phyloP scores from a whole-genome alignment of 2,113 vertebrate species.

The Pagrus major region DNA sequence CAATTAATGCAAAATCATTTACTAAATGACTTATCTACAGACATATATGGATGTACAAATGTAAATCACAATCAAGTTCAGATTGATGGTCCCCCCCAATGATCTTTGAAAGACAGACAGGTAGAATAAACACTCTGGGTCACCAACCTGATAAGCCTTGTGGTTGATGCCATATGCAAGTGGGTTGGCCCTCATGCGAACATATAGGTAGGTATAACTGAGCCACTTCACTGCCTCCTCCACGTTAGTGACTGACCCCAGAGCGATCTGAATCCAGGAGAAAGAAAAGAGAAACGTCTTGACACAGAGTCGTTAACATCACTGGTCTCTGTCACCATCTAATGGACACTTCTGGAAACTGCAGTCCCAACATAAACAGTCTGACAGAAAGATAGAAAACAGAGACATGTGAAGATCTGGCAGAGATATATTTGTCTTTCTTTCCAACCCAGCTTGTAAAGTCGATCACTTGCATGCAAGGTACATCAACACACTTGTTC shows the following conservation, averaged over 20 bases:
- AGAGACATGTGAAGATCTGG: not conserved
- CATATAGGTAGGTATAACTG: conserved; percentile 98
- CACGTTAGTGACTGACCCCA: conserved; percentile 97
- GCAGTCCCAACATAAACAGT: not conserved
- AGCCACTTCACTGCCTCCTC: conserved; percentile 99
- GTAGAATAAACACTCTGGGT: not conserved
- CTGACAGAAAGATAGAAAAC: too few relatives aligned
- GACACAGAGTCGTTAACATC: not conserved
- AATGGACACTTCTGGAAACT: conserved; percentile 36
- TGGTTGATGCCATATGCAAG: conserved; percentile 97
- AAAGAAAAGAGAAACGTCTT: not conserved
- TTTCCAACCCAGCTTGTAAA: not conserved
- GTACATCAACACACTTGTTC: not conserved
- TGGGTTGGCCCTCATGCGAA: conserved; percentile 98
- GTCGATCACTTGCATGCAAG: not conserved
- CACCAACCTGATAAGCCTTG: conserved; percentile 92
- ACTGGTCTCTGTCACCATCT: conserved; percentile 68
- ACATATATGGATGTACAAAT: not conserved
- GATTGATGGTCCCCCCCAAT: too few relatives aligned
- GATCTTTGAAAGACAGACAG: not conserved
- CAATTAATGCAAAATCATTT: not conserved
- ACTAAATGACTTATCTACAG: not conserved
- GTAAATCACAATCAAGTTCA: not conserved
- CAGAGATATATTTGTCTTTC: not conserved
- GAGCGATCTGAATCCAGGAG: conserved; percentile 85